phyloP scores from a whole-genome alignment of 2,797 vertebrate genomes.

The Pygocentrus nattereri region DNA sequence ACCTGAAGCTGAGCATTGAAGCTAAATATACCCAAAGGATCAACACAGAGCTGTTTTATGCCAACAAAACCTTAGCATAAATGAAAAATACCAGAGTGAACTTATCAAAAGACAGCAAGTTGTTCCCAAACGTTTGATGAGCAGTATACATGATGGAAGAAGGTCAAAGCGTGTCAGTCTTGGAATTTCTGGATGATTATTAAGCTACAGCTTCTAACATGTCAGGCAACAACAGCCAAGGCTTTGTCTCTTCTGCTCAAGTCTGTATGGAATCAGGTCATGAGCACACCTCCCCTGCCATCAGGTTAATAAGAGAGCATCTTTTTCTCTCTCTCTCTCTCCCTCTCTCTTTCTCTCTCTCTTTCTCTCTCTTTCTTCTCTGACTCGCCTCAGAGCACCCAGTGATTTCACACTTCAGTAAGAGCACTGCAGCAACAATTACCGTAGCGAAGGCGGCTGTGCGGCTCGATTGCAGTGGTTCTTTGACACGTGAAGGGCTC shows the following conservation, averaged over 20 bases:
- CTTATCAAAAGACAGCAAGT: neutral
- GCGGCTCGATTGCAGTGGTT: constrained; percentile 24
- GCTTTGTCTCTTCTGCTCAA: neutral
- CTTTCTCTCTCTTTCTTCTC: neutral
- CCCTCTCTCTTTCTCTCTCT: constrained; percentile 7
- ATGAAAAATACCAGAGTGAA: too few relatives aligned
- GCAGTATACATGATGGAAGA: neutral
- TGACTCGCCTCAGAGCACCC: constrained; percentile 21
- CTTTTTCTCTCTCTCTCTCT: constrained; percentile 6
- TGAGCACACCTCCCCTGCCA: neutral
- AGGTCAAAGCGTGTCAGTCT: neutral
- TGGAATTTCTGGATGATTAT: neutral
- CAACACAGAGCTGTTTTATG: too few relatives aligned
- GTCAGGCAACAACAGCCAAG: neutral
- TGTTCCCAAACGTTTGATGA: neutral
- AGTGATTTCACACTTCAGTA: constrained; percentile 63
- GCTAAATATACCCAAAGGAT: too few relatives aligned
- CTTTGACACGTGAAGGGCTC: constrained; percentile 57
- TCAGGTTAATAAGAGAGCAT: constrained; percentile 1
- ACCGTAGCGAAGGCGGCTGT: constrained; percentile 38
- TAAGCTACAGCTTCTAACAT: neutral
- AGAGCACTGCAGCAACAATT: constrained; percentile 54
- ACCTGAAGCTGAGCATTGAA: neutral
- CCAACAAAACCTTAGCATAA: too few relatives aligned
- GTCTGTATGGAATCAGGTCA: constrained; percentile 1